A percentile compares a stretch with the other conserved stretches of the same genome.
phyloP scores from a whole-genome alignment of 2,888 invertebrate species.

The Cryptosula pallasiana region DNA sequence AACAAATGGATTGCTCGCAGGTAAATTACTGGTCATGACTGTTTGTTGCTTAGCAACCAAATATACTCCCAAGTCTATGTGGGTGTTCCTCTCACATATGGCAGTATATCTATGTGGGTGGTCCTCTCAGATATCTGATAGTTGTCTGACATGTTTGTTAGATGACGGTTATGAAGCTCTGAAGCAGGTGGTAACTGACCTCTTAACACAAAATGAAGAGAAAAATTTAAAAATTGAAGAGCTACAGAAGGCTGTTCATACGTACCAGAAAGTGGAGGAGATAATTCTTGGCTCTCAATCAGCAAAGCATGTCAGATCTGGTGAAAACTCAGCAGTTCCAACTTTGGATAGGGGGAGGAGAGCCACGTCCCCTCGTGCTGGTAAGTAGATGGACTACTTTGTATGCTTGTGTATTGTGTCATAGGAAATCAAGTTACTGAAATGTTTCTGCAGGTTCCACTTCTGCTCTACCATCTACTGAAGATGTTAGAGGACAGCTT shows the following conservation, averaged over 20 bases:
- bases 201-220: conserved; percentile 9
- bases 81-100: too few relatives aligned
- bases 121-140: too few relatives aligned
- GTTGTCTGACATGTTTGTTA: too few relatives aligned
- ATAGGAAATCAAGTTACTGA: too few relatives aligned
- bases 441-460: too few relatives aligned
- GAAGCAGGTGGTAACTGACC: not conserved
- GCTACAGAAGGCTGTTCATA: conserved; percentile 43
- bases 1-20: not conserved
- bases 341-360: not conserved
- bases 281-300: conserved; percentile 40
- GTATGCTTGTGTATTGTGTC: too few relatives aligned
- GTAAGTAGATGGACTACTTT: too few relatives aligned
- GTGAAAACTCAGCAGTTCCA: not conserved
- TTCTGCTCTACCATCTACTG: not conserved
- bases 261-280: conserved; percentile 50
- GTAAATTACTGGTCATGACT: too few relatives aligned
- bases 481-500: not conserved
- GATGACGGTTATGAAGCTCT: not conserved
- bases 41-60: too few relatives aligned
- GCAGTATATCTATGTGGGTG: too few relatives aligned
- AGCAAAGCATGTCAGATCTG: not conserved
- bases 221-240: conserved; percentile 54
- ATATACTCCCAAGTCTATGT: too few relatives aligned
- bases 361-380: not conserved